phyloP scores from a whole-genome alignment of 2,888 invertebrate species.

The Mythimna loreyi region DNA sequence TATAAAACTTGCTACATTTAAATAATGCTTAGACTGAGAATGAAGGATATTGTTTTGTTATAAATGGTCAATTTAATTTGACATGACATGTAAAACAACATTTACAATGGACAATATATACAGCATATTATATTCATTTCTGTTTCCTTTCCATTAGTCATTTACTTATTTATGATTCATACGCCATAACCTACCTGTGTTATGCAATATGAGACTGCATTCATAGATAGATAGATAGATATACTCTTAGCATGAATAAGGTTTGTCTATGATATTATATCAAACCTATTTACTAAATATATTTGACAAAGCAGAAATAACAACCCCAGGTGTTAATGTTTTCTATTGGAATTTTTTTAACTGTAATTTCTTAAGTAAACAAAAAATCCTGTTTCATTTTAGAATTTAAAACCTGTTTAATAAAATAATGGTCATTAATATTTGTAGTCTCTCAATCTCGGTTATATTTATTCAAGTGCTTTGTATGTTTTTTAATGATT shows the following conservation, averaged over 20 bases:
- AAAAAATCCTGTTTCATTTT: neutral
- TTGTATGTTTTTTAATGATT: constrained; percentile 4
- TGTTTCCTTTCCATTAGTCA: constrained; percentile 34
- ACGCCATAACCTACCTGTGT: constrained; percentile 17
- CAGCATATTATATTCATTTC: constrained; percentile 5
- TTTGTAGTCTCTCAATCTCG: neutral
- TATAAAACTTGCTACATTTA: neutral
- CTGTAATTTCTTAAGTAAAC: neutral
- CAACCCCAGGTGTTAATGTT: neutral
- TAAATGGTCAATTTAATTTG: neutral
- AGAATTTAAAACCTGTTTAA: constrained; percentile 15
- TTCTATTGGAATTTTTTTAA: neutral
- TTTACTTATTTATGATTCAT: constrained; percentile 38
- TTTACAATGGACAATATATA: constrained; percentile 4
- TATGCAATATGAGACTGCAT: constrained; percentile 24
- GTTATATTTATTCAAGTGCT: constrained; percentile 16
- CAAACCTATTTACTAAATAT: neutral
- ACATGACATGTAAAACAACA: neutral
- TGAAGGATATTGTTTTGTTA: too few relatives aligned
- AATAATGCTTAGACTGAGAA: neutral
- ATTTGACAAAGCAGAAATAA: constrained; percentile 3
- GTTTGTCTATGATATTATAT: neutral
- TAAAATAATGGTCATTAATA: constrained; percentile 15
- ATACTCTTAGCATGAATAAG: neutral
- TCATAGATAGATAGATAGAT: too few relatives aligned